A percentile compares a stretch with the other conserved stretches of the same genome.
phyloP scores from a whole-genome alignment of 2,797 vertebrate genomes.

The Pseudochromis fuscus region DNA sequence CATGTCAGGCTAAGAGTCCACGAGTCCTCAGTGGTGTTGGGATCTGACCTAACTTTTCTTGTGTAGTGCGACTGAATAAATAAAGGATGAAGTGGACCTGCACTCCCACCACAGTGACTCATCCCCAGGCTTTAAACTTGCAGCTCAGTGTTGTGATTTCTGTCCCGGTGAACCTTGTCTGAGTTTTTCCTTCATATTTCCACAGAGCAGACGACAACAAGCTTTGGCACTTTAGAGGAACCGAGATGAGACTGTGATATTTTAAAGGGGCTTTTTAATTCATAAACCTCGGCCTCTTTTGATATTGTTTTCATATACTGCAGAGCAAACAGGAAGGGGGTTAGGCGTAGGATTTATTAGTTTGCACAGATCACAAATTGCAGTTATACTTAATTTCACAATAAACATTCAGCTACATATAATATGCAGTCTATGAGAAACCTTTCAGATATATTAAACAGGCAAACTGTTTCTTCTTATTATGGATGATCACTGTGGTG shows the following conservation, averaged over 20 bases:
- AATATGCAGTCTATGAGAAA: neutral
- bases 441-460: too few species aligned
- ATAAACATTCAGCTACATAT: neutral
- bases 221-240: slow-evolving; percentile 28
- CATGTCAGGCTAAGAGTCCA: neutral
- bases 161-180: slow-evolving; percentile 2
- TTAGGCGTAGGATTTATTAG: neutral
- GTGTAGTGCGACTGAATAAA: neutral
- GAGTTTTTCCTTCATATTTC: neutral
- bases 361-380: neutral
- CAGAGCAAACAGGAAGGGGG: neutral
- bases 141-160: slow-evolving; percentile 9
- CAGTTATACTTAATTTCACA: neutral
- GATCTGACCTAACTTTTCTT: neutral
- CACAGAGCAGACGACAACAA: slow-evolving; percentile 21
- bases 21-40: neutral
- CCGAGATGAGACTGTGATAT: slow-evolving; percentile 16
- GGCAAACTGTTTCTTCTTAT: neutral
- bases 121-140: slow-evolving; percentile 6
- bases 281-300: slow-evolving; percentile 1
- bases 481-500: too few species aligned
- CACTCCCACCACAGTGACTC: neutral
- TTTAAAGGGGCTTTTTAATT: slow-evolving; percentile 8
- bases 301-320: neutral
- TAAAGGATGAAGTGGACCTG: neutral